Conservation (phyloP, 2,888 invertebrate species). For the Syritta pipiens region DNA sequence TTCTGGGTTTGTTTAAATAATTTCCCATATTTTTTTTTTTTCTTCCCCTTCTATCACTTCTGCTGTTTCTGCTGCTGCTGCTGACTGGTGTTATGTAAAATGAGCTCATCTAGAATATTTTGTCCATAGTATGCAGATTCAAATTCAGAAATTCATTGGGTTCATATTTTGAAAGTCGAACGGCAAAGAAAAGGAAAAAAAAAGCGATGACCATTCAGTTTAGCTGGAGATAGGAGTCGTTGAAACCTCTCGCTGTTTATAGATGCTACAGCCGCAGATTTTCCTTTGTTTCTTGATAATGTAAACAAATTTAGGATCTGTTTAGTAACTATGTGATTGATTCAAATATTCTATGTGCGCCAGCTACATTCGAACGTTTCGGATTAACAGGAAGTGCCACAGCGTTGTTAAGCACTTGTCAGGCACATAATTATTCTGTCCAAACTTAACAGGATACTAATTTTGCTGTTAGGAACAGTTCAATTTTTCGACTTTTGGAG, state of each 20-base stretch:
- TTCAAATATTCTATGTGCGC: too few relatives aligned
- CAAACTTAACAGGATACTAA: too few relatives aligned
- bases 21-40: neutral
- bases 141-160: conserved; percentile 7
- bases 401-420: too few relatives aligned
- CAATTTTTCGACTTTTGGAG: too few relatives aligned
- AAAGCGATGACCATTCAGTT: conserved; percentile 20
- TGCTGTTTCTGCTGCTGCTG: neutral
- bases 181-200: too few relatives aligned
- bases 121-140: neutral
- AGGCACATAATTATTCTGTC: too few relatives aligned
- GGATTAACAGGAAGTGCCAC: too few relatives aligned
- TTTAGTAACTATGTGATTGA: too few relatives aligned
- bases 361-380: too few relatives aligned
- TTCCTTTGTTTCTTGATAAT: neutral
- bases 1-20: conserved; percentile 14
- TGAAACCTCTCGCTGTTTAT: neutral
- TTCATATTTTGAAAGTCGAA: neutral
- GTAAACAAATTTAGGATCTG: too few relatives aligned
- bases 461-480: too few relatives aligned
- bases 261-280: neutral
- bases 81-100: conserved; percentile 17
- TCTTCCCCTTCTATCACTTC: neutral
- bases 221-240: neutral
- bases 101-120: neutral